Conservation (phyloP, 2,888 invertebrate species). For the Lycocerus yunnanus region DNA sequence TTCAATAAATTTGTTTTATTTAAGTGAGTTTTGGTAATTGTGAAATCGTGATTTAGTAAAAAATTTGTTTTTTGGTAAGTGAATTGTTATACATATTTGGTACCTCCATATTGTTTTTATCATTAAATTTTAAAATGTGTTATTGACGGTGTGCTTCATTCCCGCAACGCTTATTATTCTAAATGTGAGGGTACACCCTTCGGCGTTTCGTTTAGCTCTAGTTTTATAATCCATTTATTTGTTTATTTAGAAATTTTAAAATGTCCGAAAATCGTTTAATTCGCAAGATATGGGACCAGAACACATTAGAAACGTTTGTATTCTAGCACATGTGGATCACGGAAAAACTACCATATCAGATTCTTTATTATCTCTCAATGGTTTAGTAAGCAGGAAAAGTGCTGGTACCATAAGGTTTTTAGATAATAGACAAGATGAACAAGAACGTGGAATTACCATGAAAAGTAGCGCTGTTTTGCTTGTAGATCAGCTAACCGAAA, state of each 20-base stretch:
- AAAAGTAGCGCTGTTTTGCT: constrained; percentile 95
- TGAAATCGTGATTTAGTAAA: too few relatives aligned
- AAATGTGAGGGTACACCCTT: too few relatives aligned
- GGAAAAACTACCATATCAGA: constrained; percentile 97
- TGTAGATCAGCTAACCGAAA: constrained; percentile 63
- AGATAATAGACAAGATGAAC: constrained; percentile 96
- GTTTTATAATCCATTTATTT: background rate
- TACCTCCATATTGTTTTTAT: too few relatives aligned
- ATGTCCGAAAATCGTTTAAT: constrained; percentile 39
- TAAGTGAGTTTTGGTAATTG: too few relatives aligned
- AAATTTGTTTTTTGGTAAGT: too few relatives aligned
- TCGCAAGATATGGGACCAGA: constrained; percentile 69
- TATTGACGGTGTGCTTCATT: too few relatives aligned
- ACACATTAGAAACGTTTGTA: constrained; percentile 90
- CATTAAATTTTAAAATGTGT: too few relatives aligned
- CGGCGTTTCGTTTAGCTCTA: too few relatives aligned
- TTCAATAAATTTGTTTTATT: too few relatives aligned
- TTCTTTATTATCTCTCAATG: constrained; percentile 91
- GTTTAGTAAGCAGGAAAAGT: constrained; percentile 86
- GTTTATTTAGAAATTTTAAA: background rate
- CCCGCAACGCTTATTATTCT: too few relatives aligned
- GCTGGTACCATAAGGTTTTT: constrained; percentile 91
- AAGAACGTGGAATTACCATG: constrained; percentile 98
- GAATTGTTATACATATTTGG: too few relatives aligned
- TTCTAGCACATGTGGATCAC: constrained; percentile 97